Evolutionary conservation across 2,797 vertebrate species (phyloP), one percentile per base, ranked within the genome.

Genomic region (Moxostoma hubbsi): DNA sequence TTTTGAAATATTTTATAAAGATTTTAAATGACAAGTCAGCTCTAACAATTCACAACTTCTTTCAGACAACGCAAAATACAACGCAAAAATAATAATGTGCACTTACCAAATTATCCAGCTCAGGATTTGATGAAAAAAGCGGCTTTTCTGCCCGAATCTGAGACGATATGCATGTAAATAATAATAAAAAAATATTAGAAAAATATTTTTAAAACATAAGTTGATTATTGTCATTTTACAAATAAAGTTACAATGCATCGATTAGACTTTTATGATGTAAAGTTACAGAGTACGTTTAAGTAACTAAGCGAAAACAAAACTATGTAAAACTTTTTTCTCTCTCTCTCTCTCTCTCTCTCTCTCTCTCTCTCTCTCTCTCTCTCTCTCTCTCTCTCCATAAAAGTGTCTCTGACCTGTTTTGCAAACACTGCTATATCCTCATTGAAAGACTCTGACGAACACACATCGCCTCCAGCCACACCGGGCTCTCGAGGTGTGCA

Each of bases 381-480:
- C 18, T 18, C 18, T 18, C 18, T 18, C 18, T 18, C 18, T 18
- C 9, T 1, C 43, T 11, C 24, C 65, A 68, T 49, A 68, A 80
- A 46, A 61, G 47, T 8, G 59, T 64, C 87, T 77, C 96, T 96
- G 94, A 98, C 98, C 98, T 99, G 98, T 95, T 99, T 99, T 92
- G 98, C 98, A 95, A 99, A 99, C 93, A 99, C 98, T 86, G 98
- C 98, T 94, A 99, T 99, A 93, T 99, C 98, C 95, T 99, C 97
- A 95, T 98, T 98, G 96, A 99, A 99, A 89, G 98, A 99, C 91
- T 99, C 98, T 83, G 98, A 99, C 74, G 98, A 99, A 87, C 98
- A 99, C 89, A 99, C 98, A 92, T 98, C 98, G 91, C 98, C 98
- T 93, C 98, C 98, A 81, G 98, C 98, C 93, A 99, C 98, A 89